Base-by-base conservation (phyloP, 2,888 invertebrate species). In the Drosophila birchii region DNA sequence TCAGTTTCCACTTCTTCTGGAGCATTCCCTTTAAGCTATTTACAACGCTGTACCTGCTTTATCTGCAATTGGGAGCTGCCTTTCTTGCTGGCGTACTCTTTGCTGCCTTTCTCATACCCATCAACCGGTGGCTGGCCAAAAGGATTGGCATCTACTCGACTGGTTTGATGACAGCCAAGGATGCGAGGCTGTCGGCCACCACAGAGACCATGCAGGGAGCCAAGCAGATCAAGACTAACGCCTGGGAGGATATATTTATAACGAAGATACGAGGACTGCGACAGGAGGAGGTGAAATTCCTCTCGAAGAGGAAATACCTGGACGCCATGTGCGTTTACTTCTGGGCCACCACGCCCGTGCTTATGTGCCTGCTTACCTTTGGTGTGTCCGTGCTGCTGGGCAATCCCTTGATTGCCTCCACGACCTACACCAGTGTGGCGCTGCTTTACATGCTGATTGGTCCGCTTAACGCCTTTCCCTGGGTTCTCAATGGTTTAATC, bases 301-400 rank as follows among this genome's bases (percentile, higher is more conserved):
- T 98, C 67, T 95, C 95, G 79, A 95, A 96, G 11, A 94, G 98
- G 71, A 99, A 99, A 93, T 99, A 99, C 93, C 93, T 99, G 78
- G 99, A 99, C 93, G 99, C 99, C 0, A 93, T 98, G 71, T 99
- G 99, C 93, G 99, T 99, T 16, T 99, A 98, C 92, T 96, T 99
- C 92, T 99, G 99, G 99, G 99, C 99, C 0, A 98, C 98, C 1
- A 99, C 99, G 9, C 99, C 99, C 0, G 97, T 99, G 32, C 91
- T 98, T 23, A 97, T 98, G 86, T 96, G 97, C 3, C 94, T 97
- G 67, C 93, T 97, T 12, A 98, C 97, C 0, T 96, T 98, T 87
- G 94, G 95, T 16, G 95, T 96, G 9, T 97, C 96, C 87, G 95
- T 95, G 32, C 92, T 96, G n/a, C 91, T 97, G 79, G 96, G 97